Evolutionary conservation across 2,797 vertebrate species (phyloP), one percentile per base, ranked within the genome.

Genomic region (Myripristis murdjan): DNA sequence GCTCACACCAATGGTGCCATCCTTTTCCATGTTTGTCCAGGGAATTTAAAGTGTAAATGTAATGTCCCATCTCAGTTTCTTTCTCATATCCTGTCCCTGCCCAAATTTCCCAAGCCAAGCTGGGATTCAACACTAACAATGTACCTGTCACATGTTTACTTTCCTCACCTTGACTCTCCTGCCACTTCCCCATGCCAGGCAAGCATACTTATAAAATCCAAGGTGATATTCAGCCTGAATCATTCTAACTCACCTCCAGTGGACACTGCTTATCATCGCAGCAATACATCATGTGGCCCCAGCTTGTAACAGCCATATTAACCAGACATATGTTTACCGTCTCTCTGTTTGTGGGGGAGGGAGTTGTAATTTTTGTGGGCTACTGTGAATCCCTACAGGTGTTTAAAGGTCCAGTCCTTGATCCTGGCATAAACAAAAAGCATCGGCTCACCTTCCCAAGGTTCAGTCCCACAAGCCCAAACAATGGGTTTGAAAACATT

Each of bases 381-480:
- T 53, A 28, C 43, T 22, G n/a, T 59, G 70, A 33, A 60, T 52
- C 26, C 33, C 59, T 78, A 72, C 69, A 82, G 51, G 65, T 79
- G 28, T 75, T 73, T 63, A 51, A 61, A 28, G 18, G 60, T 78
- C 47, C 4, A 44, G 69, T 58, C 47, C 23, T 46, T 64, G 44
- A 58, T 64, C 28, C 31, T 56, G 47, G 7, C 49, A 39, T 61
- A 66, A 64, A 74, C 67, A 75, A 53, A 20, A 12, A 37, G 10
- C n/a, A 22, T 22, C 11, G 28, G 28, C 28, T 28, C 20, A 20
- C 20, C 20, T 20, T 20, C 20, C 20, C 20, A 5, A 47, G 16
- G 6, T n/a, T 47, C n/a, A 1, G 4, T 2, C 46, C 43, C 10
- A 10, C 33, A 35, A 10, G 35, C 33, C 33, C 35, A 10, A 39